phyloP scores from a whole-genome alignment of 2,797 vertebrate genomes.

The Caiman crocodilus region DNA sequence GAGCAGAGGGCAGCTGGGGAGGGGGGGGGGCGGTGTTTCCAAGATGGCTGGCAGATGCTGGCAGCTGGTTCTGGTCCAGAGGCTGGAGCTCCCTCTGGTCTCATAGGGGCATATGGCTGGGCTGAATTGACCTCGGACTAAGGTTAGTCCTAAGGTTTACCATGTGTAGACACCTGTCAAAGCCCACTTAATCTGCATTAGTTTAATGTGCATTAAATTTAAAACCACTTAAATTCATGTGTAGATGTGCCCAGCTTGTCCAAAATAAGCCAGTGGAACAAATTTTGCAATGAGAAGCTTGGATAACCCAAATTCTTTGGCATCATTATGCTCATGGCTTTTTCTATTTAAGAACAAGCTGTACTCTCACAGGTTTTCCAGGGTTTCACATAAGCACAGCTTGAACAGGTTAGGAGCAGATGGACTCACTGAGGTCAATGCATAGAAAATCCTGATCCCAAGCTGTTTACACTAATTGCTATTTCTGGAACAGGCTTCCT shows the following conservation, averaged over 20 bases:
- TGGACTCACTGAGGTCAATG: not conserved
- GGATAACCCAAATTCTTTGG: not conserved
- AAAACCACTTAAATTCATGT: too few relatives aligned
- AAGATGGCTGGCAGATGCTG: too few relatives aligned
- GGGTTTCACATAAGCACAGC: not conserved
- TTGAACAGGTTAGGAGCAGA: not conserved
- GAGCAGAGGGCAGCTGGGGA: too few relatives aligned
- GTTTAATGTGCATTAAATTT: too few relatives aligned
- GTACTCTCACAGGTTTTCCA: not conserved
- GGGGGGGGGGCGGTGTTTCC: too few relatives aligned
- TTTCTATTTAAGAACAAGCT: not conserved
- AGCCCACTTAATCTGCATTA: too few relatives aligned
- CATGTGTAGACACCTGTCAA: too few relatives aligned
- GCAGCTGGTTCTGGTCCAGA: too few relatives aligned
- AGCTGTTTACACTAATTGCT: fast-evolving
- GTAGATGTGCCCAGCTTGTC: not conserved
- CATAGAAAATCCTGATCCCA: not conserved
- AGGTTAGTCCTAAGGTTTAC: too few relatives aligned
- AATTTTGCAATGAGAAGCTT: not conserved
- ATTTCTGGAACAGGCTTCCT: not conserved
- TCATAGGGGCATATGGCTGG: too few relatives aligned
- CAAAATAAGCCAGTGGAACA: not conserved
- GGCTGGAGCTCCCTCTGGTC: too few relatives aligned
- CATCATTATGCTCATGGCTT: not conserved
- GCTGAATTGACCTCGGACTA: too few relatives aligned